Base-by-base conservation (phyloP, 1,140 invertebrate species). In the Ganaspis sp. region DNA sequence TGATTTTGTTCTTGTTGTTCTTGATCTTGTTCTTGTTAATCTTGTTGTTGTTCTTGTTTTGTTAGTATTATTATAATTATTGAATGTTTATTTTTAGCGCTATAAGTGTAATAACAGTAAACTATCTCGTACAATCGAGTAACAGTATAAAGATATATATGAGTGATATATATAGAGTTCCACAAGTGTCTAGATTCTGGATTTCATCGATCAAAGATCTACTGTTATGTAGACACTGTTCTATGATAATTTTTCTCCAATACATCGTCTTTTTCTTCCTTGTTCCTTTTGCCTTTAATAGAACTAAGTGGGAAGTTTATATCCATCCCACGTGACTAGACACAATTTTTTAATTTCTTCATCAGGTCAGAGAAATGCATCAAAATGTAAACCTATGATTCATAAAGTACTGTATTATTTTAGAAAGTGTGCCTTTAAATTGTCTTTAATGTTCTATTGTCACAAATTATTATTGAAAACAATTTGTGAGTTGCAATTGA, bases 141-240 rank as follows among this genome's bases (percentile, higher is more conserved):
- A 54, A 54, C 19, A 54, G 53, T 23, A 21, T 54, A 54, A 54
- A 5, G 21, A 54, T 34, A 9, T 11, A 26, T 15, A 12, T 58
- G 3, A 11, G 21, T 11, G 4, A 15, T 58, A 58, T 58, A 58
- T 26, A 15, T 58, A 15, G 54, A 58, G 23, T 23, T 21, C 23
- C 53, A 54, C 11, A 82, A 83, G 53, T 69, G 45, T 72, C 81
- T 74, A 81, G 83, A 84, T 83, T 82, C 64, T 80, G 70, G 83
- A 85, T 85, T 84, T 76, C 72, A 72, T 78, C 69, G 53, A 81
- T 58, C 54, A 29, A 26, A 12, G 0, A 1, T 58, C 11, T 9
- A 58, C 21, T 26, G 21, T 58, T 58, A 58, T 58, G 21, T 23
- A 26, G 21, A 58, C 42, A n/a, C 21, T 6, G 9, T 58, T 29